phyloP scores from a whole-genome alignment of 2,888 invertebrate genomes.

The Dysmachus trigonus region DNA sequence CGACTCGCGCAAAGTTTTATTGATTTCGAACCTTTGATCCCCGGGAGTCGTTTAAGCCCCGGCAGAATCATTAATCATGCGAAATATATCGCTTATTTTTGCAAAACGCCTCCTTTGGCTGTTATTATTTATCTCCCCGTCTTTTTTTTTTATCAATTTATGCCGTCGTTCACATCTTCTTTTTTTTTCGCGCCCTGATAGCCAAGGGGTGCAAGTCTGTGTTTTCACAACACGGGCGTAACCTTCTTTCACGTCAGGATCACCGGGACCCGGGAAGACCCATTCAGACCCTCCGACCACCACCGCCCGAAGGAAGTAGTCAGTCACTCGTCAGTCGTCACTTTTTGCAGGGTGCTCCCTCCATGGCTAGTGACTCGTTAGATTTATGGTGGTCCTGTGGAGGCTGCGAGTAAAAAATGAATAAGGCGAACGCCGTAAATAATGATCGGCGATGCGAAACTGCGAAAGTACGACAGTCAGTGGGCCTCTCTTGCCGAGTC shows the following conservation, averaged over 20 bases:
- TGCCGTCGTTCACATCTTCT: neutral
- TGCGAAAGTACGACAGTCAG: neutral
- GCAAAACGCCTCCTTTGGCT: constrained; percentile 43
- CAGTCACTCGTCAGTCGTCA: constrained; percentile 48
- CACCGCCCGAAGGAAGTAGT: constrained; percentile 27
- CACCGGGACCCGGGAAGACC: constrained; percentile 1
- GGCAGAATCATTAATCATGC: constrained; percentile 49
- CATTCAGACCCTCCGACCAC: neutral
- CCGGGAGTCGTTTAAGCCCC: constrained; percentile 1
- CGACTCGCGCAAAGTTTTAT: neutral
- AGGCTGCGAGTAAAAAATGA: neutral
- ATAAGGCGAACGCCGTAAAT: constrained; percentile 35
- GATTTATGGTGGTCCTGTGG: constrained; percentile 46
- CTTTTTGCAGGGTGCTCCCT: neutral
- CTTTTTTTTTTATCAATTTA: constrained; percentile 18
- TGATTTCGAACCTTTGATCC: constrained; percentile 15
- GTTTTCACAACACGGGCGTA: constrained; percentile 2
- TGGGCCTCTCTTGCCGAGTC: neutral
- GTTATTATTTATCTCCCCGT: constrained; percentile 6
- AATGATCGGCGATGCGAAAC: constrained; percentile 36
- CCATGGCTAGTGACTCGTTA: constrained; percentile 42
- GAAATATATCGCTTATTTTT: constrained; percentile 49
- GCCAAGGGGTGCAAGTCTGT: neutral
- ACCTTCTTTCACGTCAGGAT: neutral
- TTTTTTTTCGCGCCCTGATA: neutral